Base-by-base conservation (phyloP, 2,888 invertebrate species). In the Mythimna lalbum region DNA sequence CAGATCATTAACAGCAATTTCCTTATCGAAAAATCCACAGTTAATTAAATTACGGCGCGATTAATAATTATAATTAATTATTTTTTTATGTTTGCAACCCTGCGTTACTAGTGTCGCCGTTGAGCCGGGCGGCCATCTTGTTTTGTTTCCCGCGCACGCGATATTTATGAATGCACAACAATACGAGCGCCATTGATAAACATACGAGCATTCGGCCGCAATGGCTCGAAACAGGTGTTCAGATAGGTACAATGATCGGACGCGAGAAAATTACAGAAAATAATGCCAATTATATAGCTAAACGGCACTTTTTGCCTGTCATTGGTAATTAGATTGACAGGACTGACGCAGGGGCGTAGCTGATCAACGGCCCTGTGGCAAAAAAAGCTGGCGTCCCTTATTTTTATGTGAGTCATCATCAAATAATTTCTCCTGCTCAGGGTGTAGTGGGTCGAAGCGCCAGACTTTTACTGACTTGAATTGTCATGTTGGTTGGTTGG, bases 101-200 rank as follows among this genome's bases (percentile, higher is more conserved):
- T 88, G 66, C 23, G 4, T 33, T 62, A 66, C 73, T 73, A 78
- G 64, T 80, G 86, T 86, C 82, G 78, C 82, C 72, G 77, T 52
- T 78, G 63, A 76, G 82, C 63, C 67, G 78, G 69, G 69, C 78
- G 49, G 83, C 87, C 88, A 89, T 88, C 79, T 90, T 90, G 85
- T 88, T 90, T 90, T 89, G 78, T 88, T 89, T 86, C 83, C 80
- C 84, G 78, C 76, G 81, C 76, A 73, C 78, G 81, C 81, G 69
- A 85, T 86, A 87, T 90, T 90, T 88, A 90, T 89, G 87, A 87
- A 87, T 83, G 87, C 78, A 80, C 83, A 77, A 78, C 76, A 85
- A 85, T 78, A 86, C 86, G 88, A 88, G 84, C 81, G 66, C 81
- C 90, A 89, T 90, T 91, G 89, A 90, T 89, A 89, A 90, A 90